A percentile compares a stretch with the other conserved stretches of the same genome.
Evolutionary conservation across 2,888 invertebrate species (phyloP).

Genomic region (Griposia aprilina): DNA sequence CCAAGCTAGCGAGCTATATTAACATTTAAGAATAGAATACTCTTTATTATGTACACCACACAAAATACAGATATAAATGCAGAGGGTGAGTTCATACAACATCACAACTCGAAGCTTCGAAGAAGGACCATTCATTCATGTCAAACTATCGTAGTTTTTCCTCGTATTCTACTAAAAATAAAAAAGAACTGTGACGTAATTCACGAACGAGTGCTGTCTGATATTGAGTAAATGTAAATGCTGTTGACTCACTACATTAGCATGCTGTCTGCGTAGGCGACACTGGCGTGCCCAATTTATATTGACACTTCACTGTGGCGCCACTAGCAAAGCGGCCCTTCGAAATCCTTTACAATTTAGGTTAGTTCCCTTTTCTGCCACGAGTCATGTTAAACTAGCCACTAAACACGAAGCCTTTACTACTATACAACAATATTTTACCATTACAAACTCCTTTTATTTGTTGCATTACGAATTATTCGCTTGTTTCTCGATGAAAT

Average conservation of each 20-base stretch:
- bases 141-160: slow-evolving; percentile 24
- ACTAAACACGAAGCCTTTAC: slow-evolving; percentile 1
- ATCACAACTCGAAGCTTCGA: neutral
- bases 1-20: neutral
- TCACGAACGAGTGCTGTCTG: slow-evolving; percentile 18
- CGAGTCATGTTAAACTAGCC: slow-evolving; percentile 1
- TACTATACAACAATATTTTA: slow-evolving; percentile 38
- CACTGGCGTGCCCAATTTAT: slow-evolving; percentile 35
- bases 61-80: no score
- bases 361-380: slow-evolving; percentile 12
- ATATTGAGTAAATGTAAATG: slow-evolving; percentile 66
- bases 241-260: slow-evolving; percentile 70
- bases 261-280: slow-evolving; percentile 60
- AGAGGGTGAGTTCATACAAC: no score
- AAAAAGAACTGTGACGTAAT: slow-evolving; percentile 52
- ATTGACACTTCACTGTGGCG: slow-evolving; percentile 13
- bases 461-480: slow-evolving; percentile 48
- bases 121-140: slow-evolving; percentile 33
- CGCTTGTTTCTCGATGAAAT: slow-evolving; percentile 28
- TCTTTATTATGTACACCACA: no score
- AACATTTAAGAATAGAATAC: neutral
- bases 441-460: slow-evolving; percentile 41
- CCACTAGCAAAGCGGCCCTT: slow-evolving; percentile 10
- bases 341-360: neutral
- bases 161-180: slow-evolving; percentile 30